Conservation (phyloP, 2,888 invertebrate genomes). For the Ceraclea dissimilis region DNA sequence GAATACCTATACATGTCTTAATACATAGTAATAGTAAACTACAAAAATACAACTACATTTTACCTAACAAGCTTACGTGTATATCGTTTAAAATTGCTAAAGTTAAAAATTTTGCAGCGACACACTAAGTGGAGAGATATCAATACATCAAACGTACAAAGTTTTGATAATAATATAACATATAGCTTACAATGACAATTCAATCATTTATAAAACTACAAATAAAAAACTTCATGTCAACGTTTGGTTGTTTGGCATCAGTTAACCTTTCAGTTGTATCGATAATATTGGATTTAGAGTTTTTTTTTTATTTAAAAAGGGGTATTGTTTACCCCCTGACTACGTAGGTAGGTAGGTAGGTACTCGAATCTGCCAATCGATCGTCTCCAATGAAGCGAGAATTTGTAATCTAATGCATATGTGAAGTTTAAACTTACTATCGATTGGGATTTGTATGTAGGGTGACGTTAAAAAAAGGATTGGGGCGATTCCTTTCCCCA, state of each 20-base stretch:
- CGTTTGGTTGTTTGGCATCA: neutral
- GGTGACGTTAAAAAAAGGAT: conserved; percentile 11
- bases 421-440: conserved; percentile 12
- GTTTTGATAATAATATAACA: too few species aligned
- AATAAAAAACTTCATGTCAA: neutral
- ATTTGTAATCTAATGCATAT: conserved; percentile 15
- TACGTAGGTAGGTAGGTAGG: neutral
- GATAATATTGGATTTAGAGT: neutral
- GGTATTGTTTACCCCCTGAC: neutral
- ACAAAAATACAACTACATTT: too few species aligned
- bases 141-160: too few species aligned
- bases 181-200: too few species aligned
- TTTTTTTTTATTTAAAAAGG: neutral
- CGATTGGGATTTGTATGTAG: conserved; percentile 5
- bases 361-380: conserved; percentile 6
- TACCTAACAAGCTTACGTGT: too few species aligned
- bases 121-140: too few species aligned
- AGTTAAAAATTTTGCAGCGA: too few species aligned
- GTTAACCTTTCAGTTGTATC: neutral
- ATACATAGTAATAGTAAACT: too few species aligned
- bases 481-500: conserved; percentile 10
- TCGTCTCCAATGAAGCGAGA: conserved; percentile 4
- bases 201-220: neutral
- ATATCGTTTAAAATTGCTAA: too few species aligned
- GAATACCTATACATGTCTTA: too few species aligned